A percentile compares a stretch with the other conserved stretches of the same genome.
phyloP scores from a whole-genome alignment of 2,888 invertebrate species.

The Athalia cordata region DNA sequence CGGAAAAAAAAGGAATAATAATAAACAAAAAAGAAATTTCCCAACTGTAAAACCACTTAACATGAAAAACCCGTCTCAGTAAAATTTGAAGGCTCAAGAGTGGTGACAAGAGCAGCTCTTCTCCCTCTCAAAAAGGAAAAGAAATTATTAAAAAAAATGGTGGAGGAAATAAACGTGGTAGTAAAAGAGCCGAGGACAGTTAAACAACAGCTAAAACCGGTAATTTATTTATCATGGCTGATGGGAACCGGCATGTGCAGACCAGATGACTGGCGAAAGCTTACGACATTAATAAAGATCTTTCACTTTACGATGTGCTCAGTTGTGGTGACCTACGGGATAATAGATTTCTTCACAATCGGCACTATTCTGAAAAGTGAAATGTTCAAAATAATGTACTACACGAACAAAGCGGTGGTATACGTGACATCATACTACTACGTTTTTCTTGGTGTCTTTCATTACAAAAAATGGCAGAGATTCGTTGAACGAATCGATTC shows the following conservation, averaged over 20 bases:
- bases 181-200: conserved; percentile 53
- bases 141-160: conserved; percentile 49
- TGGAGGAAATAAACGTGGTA: conserved; percentile 53
- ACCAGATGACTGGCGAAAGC: conserved; percentile 54
- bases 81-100: conserved; percentile 3
- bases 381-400: conserved; percentile 65
- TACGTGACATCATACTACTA: conserved; percentile 64
- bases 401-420: conserved; percentile 60
- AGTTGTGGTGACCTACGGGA: conserved; percentile 62
- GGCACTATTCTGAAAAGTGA: conserved; percentile 60
- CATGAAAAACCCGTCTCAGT: not conserved
- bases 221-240: conserved; percentile 59
- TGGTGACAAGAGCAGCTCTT: not conserved
- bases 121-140: not conserved
- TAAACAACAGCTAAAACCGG: conserved; percentile 56
- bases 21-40: not conserved
- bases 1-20: not conserved
- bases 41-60: not conserved
- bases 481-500: conserved; percentile 56
- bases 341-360: conserved; percentile 62
- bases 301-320: conserved; percentile 60
- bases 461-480: conserved; percentile 61
- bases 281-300: conserved; percentile 56
- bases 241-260: conserved; percentile 60
- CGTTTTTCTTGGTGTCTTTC: conserved; percentile 57